Conservation (phyloP, 2,797 vertebrate genomes). For the Meda fulgida region DNA sequence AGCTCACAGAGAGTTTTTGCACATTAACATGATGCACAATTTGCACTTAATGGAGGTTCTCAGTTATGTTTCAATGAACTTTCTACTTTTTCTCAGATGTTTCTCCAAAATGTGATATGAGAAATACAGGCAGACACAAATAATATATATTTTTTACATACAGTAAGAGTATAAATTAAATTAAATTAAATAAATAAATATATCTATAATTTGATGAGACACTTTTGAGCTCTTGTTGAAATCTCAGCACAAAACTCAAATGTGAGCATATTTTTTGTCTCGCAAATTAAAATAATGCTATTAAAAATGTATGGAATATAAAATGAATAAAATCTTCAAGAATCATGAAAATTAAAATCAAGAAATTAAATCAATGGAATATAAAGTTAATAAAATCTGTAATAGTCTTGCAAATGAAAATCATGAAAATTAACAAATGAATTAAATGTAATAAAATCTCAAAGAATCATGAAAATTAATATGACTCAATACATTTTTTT, state of each 20-base stretch:
- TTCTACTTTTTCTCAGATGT: too few relatives aligned
- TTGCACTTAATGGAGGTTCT: too few relatives aligned
- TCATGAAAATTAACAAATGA: neutral
- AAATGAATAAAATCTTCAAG: neutral
- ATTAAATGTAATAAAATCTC: neutral
- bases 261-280: neutral
- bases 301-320: neutral
- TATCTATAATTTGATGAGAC: neutral
- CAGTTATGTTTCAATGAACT: too few relatives aligned
- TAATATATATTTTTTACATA: too few relatives aligned
- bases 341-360: neutral
- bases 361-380: neutral
- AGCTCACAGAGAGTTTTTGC: neutral
- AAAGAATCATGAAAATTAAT: neutral
- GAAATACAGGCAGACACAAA: neutral
- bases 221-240: neutral
- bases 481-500: neutral
- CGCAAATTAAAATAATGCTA: neutral
- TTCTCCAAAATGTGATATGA: neutral
- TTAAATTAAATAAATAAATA: neutral
- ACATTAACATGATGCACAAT: neutral
- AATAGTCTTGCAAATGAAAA: neutral
- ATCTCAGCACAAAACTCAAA: neutral
- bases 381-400: neutral
- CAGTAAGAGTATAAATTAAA: neutral